Conservation (phyloP, 2,113 vertebrate genomes). For the Epinephelus moara region DNA sequence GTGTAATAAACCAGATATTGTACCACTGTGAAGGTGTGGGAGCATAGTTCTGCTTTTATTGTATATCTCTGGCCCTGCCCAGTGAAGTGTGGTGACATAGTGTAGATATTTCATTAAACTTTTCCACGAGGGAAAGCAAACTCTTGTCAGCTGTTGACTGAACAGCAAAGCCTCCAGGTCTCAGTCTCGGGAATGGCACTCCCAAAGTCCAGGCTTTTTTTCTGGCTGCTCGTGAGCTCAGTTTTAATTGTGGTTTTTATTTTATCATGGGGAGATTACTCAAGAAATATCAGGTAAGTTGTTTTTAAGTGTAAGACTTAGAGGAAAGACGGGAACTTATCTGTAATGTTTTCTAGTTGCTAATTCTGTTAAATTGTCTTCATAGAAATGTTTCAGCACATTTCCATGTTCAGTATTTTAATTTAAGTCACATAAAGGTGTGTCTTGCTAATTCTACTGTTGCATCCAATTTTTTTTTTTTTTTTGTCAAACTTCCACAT, state of each 20-base stretch:
- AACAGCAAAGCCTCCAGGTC: background rate
- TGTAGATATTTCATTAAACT: background rate
- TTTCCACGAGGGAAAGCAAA: background rate
- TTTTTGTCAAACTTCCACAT: conserved; percentile 10
- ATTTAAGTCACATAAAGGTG: background rate
- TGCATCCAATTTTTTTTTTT: background rate
- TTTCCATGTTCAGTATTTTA: background rate
- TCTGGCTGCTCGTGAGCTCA: conserved; percentile 5
- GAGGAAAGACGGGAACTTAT: background rate
- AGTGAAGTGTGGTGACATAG: fast-evolving
- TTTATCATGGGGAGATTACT: conserved; percentile 10
- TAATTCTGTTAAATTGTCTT: background rate
- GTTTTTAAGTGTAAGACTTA: background rate
- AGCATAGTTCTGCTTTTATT: too few species aligned
- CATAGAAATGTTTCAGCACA: background rate
- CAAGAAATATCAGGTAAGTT: conserved; percentile 49
- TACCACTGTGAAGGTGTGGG: background rate
- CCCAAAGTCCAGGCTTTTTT: background rate
- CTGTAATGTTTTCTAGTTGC: background rate
- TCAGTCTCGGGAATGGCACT: conserved; percentile 29
- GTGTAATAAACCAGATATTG: conserved; percentile 35
- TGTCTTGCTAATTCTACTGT: background rate
- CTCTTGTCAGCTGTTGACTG: background rate
- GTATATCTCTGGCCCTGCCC: conserved; percentile 20
- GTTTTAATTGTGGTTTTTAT: background rate